A percentile compares a stretch with the other conserved stretches of the same genome.
These are phyloP conservation scores for Medauroidea extradentata DNA, from an alignment of 1,140 invertebrate species.

Conservation along the genomic window DNA sequence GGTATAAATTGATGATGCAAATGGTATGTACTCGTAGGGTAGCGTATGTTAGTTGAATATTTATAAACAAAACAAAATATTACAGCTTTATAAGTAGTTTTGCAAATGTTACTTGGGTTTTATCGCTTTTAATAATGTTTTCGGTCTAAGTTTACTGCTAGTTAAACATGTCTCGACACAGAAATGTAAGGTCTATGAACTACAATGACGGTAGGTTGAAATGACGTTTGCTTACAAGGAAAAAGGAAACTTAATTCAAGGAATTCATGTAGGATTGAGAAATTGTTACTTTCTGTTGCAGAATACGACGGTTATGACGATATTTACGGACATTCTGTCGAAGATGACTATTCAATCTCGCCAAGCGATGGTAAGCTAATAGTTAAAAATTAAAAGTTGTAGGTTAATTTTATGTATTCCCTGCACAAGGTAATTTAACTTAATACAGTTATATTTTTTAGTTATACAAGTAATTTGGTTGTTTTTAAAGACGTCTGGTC, in stretches of 20 bases:
- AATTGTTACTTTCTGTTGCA: conserved; percentile 37
- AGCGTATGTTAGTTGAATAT: too few relatives aligned
- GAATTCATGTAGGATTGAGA: neutral
- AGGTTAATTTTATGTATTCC: neutral
- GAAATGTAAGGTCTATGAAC: conserved; percentile 68
- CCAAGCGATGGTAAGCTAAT: conserved; percentile 64
- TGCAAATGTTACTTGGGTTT: too few relatives aligned
- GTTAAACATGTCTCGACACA: conserved; percentile 65
- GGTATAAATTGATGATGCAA: too few relatives aligned
- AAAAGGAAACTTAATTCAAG: neutral
- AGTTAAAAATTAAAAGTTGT: neutral
- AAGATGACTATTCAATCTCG: conserved; percentile 85
- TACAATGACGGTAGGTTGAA: conserved; percentile 59
- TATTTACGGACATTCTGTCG: conserved; percentile 87
- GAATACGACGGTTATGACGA: conserved; percentile 90
- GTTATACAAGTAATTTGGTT: too few relatives aligned
- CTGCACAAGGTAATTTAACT: too few relatives aligned
- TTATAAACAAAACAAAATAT: too few relatives aligned
- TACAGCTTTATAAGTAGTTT: too few relatives aligned
- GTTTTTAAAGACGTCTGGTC: too few relatives aligned
- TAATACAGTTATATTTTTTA: too few relatives aligned
- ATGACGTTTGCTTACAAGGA: neutral
- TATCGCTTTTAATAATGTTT: too few relatives aligned
- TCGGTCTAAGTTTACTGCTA: too few relatives aligned
- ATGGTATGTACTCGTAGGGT: too few relatives aligned